Evolutionary conservation across 92 coral and sea anemone species (phyloP).

Genomic region (Bergia puertoricense): DNA sequence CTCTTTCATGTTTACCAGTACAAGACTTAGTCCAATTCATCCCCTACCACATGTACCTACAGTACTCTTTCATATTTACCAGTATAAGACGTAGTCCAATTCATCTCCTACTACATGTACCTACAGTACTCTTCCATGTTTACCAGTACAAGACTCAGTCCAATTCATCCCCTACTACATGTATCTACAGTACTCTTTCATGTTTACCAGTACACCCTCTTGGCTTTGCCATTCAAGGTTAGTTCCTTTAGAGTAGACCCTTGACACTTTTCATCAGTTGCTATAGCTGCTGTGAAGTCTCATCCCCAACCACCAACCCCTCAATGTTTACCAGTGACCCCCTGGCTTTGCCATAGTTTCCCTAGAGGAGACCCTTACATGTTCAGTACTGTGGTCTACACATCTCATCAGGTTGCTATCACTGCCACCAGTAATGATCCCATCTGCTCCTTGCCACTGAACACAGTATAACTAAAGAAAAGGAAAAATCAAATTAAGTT

Average conservation of each 20-base stretch:
- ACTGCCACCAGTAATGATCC: slow-evolving; percentile 93
- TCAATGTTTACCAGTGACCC: slow-evolving; percentile 61
- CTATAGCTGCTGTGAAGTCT: slow-evolving; percentile 79
- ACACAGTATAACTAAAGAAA: slow-evolving; percentile 81
- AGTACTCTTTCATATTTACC: slow-evolving; percentile 62
- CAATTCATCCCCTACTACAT: too few species aligned
- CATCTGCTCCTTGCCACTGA: slow-evolving; percentile 92
- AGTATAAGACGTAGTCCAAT: slow-evolving; percentile 33
- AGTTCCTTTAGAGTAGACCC: slow-evolving; percentile 3
- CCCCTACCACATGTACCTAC: too few species aligned
- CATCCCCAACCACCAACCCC: slow-evolving; percentile 62
- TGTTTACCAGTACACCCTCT: slow-evolving; percentile 64
- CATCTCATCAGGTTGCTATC: slow-evolving; percentile 91
- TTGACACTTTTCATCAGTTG: slow-evolving; percentile 79
- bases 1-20: too few species aligned
- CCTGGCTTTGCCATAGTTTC: not conserved
- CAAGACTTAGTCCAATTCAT: too few species aligned
- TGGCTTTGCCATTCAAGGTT: not conserved
- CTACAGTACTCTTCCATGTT: too few species aligned
- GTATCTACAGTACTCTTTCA: slow-evolving; percentile 35
- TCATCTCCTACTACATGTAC: too few species aligned
- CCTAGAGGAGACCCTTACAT: slow-evolving; percentile 47
- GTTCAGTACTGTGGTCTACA: slow-evolving; percentile 80
- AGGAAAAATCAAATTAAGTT: not conserved
- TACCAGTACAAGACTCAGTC: too few species aligned